Evolutionary conservation across 1,140 invertebrate species (phyloP), one percentile per base, ranked within the genome.

Genomic region (Centruroides vittatus): DNA sequence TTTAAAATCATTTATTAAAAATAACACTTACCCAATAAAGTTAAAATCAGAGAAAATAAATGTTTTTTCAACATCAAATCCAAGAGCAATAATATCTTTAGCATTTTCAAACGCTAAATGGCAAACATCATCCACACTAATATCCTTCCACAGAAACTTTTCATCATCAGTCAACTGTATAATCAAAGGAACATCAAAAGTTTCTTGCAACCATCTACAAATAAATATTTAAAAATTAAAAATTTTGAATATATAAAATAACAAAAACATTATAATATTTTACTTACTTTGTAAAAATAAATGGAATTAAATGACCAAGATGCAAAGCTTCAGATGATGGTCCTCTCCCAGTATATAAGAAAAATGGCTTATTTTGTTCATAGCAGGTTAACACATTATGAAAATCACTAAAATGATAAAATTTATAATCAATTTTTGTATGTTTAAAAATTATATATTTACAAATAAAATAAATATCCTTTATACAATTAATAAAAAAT

Each of bases 101-200:
- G 89, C 86, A 79, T 99, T 99, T 71, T 91, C 86, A 61, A 82
- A 79, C 0, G 91, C 85, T 71, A 98, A 79, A 72, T 85, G 83
- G 50, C 88, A 82, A 0, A 89, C 84, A 65, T 97, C 86, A 69
- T 99, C 94, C 34, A 98, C 70, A 63, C 84, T 86, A 36, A 99
- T 75, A 73, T 98, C 91, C 74, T 92, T 97, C 96, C 96, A 99
- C 68, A 98, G 80, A 46, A 85, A 91, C 73, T 99, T 99, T 74
- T 99, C 97, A 77, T 99, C 97, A 72, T 99, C 97, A 1, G 96
- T 99, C 64, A 99, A 74, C 73, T 99, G 93, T 67, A 98, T 90
- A 0, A 98, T 85, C 23, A 99, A 73, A 47, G 96, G 96, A 54
- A 99, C 93, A 78, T 99, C 81, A 74, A 99, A 99, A 0, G 88